A percentile compares a stretch with the other conserved stretches of the same genome.
Conservation (phyloP, 2,113 vertebrate species). For the Mormoops blainvillei region DNA sequence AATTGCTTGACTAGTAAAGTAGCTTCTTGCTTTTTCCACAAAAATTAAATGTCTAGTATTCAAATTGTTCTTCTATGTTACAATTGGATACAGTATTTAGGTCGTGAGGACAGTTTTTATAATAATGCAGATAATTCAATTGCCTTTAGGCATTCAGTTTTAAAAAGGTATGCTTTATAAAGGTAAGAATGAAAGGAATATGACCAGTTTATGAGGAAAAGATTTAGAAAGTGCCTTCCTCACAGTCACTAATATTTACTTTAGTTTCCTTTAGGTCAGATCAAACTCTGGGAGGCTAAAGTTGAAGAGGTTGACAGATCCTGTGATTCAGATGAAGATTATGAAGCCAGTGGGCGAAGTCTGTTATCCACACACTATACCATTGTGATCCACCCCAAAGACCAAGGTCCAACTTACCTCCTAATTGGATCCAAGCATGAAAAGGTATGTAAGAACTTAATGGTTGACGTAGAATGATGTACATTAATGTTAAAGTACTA, state of each 20-base stretch:
- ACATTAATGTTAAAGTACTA: background rate
- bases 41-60: background rate
- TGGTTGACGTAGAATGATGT: background rate
- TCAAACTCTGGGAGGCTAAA: conserved; percentile 92
- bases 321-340: conserved; percentile 89
- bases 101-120: background rate
- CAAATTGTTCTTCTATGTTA: background rate
- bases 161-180: background rate
- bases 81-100: background rate
- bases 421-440: conserved; percentile 92
- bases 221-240: conserved; percentile 15
- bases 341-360: conserved; percentile 86
- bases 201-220: background rate
- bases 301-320: conserved; percentile 95
- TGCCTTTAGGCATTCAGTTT: background rate
- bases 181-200: background rate
- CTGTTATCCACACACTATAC: conserved; percentile 87
- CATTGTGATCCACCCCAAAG: conserved; percentile 89
- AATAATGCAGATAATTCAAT: background rate
- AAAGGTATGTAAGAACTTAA: conserved; percentile 83
- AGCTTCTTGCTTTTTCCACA: background rate
- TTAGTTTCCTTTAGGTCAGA: conserved; percentile 97
- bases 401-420: conserved; percentile 92
- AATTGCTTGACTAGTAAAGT: background rate
- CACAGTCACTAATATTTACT: conserved; percentile 54